These are phyloP conservation scores for Temnothorax unifasciatus DNA, from an alignment of 2,888 invertebrate species.

Conservation along the genomic window DNA sequence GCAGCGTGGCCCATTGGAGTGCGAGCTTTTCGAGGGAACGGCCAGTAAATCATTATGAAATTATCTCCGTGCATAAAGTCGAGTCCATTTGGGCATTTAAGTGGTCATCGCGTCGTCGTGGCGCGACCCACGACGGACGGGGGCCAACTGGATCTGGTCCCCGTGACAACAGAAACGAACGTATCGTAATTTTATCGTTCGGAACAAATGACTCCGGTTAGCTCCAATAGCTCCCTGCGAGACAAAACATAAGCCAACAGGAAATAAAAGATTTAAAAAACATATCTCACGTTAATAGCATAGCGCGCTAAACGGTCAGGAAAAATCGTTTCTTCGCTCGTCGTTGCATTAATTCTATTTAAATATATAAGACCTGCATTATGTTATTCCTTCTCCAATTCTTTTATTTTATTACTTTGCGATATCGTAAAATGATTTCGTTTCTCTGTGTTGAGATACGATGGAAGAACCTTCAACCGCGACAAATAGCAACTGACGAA, in stretches of 20 bases:
- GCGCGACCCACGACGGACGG: slow-evolving; percentile 2
- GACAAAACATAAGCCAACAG: neutral
- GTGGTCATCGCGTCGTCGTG: slow-evolving; percentile 69
- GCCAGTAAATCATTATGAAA: slow-evolving; percentile 81
- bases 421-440: neutral
- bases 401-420: neutral
- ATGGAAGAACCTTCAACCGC: neutral
- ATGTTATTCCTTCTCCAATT: neutral
- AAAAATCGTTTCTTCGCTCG: neutral
- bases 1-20: slow-evolving; percentile 15
- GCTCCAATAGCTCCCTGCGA: slow-evolving; percentile 11
- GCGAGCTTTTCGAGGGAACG: slow-evolving; percentile 50
- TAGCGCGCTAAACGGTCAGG: neutral
- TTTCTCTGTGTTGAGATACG: neutral
- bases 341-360: neutral
- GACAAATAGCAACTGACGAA: slow-evolving; percentile 6
- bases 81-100: slow-evolving; percentile 81
- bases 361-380: neutral
- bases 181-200: slow-evolving; percentile 37
- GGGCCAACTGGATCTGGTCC: slow-evolving; percentile 12
- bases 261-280: slow-evolving; percentile 7
- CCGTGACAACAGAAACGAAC: neutral
- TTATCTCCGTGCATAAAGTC: slow-evolving; percentile 79
- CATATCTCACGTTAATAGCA: neutral
- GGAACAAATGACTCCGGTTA: slow-evolving; percentile 44